Conservation (phyloP, 2,113 vertebrate genomes). For the Ciconia boyciana region DNA sequence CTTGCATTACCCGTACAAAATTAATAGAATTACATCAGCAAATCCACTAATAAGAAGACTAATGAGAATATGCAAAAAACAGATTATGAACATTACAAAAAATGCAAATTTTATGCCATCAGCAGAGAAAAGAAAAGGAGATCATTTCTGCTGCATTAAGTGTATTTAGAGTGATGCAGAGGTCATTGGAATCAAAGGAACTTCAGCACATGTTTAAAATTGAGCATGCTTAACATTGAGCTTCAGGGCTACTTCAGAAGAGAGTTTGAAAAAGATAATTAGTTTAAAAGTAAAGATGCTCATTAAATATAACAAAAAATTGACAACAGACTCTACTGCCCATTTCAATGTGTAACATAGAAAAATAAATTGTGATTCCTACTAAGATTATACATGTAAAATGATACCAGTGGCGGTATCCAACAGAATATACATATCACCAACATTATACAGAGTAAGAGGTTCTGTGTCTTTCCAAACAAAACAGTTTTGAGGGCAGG, state of each 20-base stretch:
- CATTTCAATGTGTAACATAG: not conserved
- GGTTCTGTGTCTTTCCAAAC: not conserved
- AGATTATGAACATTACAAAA: not conserved
- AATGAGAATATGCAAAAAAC: not conserved
- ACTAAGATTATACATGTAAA: not conserved
- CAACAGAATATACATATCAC: rapidly evolving
- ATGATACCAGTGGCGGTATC: not conserved
- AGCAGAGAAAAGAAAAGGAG: not conserved
- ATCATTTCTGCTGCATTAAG: not conserved
- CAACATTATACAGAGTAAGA: not conserved
- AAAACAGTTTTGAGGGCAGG: not conserved
- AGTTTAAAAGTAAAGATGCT: not conserved
- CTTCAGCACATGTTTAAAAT: not conserved
- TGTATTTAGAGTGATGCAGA: not conserved
- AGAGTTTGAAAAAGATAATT: not conserved
- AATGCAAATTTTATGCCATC: not conserved
- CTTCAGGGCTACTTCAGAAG: not conserved
- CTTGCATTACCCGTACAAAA: not conserved
- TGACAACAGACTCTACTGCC: not conserved
- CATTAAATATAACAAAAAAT: not conserved
- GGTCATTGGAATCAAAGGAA: not conserved
- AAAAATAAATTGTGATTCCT: not conserved
- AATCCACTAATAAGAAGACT: not conserved
- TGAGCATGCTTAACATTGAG: not conserved
- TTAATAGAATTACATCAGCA: not conserved